Evolutionary conservation across 2,888 invertebrate species (phyloP), one percentile per base, ranked within the genome.

Genomic region (Parelbella ahira): DNA sequence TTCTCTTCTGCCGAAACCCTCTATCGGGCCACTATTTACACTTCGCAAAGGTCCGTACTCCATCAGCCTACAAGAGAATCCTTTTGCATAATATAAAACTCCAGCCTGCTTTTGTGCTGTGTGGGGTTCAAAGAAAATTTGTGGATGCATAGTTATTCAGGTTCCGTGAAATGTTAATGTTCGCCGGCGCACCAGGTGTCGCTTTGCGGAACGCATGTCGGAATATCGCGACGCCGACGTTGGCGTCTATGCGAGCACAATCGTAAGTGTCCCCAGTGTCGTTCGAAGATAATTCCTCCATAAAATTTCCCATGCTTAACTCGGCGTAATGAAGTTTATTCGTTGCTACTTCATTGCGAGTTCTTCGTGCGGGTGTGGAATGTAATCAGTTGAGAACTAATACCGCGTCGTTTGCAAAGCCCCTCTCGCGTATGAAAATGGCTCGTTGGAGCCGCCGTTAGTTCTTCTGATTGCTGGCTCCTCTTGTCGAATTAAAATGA

Each of bases 301-400:
- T 83, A 84, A 84, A 84, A 87, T 86, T 83, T 80, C 72, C 80
- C 72, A 82, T 82, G 76, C 79, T 82, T 81, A 83, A 84, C 79
- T 80, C 71, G 68, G 67, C 63, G 78, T 84, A 82, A 86, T 87
- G 79, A 83, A 86, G 84, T 86, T 84, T 84, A 88, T 86, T 82
- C 81, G 75, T 72, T 75, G 79, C 75, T 81, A 81, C 81, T 83
- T 78, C 80, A 82, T 80, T 81, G 76, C 68, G 74, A 82, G 76
- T 76, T 79, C 78, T 83, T 81, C 74, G 72, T 63, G 68, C 61
- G 72, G 69, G 66, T 73, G 65, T 68, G 76, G 80, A 86, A 84
- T 83, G 86, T 86, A 87, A 86, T 86, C 83, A 84, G 82, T 81
- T 82, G 80, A 70, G 75, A 86, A 84, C 84, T 86, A 83, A 86